These are phyloP conservation scores for Caenorhabditis drosophilae DNA, from an alignment of 2,888 invertebrate species.

Conservation along the genomic window DNA sequence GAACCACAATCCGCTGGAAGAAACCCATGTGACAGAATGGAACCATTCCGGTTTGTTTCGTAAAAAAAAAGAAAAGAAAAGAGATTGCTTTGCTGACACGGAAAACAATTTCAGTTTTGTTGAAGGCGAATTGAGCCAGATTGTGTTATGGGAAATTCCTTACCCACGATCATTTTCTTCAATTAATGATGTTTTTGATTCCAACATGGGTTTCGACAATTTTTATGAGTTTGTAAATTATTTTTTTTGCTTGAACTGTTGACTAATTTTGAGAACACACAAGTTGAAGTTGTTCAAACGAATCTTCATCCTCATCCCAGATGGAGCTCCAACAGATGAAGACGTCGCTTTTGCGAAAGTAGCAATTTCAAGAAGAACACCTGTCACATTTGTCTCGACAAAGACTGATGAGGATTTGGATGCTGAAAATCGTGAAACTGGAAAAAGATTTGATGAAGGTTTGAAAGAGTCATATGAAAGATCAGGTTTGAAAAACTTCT, in stretches of 20 bases:
- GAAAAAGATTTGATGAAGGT: constrained; percentile 27
- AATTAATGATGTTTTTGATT: constrained; percentile 47
- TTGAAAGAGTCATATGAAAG: constrained; percentile 44
- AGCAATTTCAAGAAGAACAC: constrained; percentile 42
- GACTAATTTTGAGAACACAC: constrained; percentile 34
- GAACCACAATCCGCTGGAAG: constrained; percentile 49
- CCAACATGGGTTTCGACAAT: constrained; percentile 53
- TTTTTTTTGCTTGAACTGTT: neutral
- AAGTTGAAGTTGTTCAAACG: constrained; percentile 47
- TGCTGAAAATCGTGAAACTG: constrained; percentile 46
- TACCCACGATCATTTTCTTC: constrained; percentile 48
- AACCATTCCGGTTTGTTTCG: constrained; percentile 43
- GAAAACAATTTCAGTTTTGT: constrained; percentile 36
- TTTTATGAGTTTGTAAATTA: constrained; percentile 47
- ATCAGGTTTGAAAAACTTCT: constrained; percentile 11
- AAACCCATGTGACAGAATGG: constrained; percentile 45
- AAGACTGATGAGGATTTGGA: constrained; percentile 54
- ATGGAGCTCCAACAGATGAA: constrained; percentile 52
- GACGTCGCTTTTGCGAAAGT: constrained; percentile 51
- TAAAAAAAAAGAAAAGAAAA: neutral
- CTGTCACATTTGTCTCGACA: constrained; percentile 42
- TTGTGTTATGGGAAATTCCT: constrained; percentile 53
- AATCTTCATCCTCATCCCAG: constrained; percentile 48
- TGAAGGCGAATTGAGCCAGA: constrained; percentile 47
- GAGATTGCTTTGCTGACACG: neutral